A percentile compares a stretch with the other conserved stretches of the same genome.
Evolutionary conservation across 2,113 vertebrate species (phyloP).

Genomic region (Pipra filicauda): DNA sequence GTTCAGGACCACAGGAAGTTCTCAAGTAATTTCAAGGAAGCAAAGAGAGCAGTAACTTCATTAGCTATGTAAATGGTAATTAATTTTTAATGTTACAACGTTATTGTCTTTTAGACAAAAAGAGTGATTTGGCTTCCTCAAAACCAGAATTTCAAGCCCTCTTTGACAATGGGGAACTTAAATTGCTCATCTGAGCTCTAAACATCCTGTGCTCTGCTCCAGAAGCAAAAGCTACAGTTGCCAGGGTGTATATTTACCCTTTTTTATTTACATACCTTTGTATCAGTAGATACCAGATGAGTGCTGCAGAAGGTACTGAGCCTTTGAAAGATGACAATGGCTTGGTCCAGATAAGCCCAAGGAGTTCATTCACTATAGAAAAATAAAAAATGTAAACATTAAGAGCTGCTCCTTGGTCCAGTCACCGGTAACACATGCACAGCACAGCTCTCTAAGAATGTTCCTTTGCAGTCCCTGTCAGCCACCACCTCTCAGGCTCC

Average conservation of each 20-base stretch:
- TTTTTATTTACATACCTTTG: not conserved
- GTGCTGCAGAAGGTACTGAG: not conserved
- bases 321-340: not conserved
- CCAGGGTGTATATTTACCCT: not conserved
- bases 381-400: not conserved
- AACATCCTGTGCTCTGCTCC: not conserved
- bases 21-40: not conserved
- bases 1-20: not conserved
- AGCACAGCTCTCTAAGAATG: fast-evolving
- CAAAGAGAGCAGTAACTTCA: not conserved
- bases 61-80: not conserved
- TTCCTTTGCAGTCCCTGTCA: not conserved
- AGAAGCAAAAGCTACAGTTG: not conserved
- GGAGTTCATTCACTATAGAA: not conserved
- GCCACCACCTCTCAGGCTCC: not conserved
- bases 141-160: not conserved
- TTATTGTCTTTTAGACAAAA: not conserved
- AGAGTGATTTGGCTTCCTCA: not conserved
- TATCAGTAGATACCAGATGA: not conserved
- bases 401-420: not conserved
- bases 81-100: not conserved
- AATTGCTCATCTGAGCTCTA: not conserved
- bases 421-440: no score
- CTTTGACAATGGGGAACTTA: not conserved
- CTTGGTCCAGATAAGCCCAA: not conserved